phyloP scores from a whole-genome alignment of 2,888 invertebrate genomes.

The Nezara viridula region DNA sequence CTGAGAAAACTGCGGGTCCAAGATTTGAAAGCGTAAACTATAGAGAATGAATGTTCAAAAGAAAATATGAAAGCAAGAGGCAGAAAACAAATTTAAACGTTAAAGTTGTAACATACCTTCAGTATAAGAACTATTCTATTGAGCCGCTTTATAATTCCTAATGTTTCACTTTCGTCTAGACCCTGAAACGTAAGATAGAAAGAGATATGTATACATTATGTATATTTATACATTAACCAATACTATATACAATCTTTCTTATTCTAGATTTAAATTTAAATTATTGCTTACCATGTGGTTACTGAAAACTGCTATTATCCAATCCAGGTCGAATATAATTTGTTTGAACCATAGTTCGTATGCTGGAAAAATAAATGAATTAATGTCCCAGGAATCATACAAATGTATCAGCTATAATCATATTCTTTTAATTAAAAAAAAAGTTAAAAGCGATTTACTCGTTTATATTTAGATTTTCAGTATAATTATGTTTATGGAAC shows the following conservation, averaged over 20 bases:
- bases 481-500: neutral
- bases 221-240: neutral
- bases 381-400: neutral
- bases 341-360: slow-evolving; percentile 99
- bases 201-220: neutral
- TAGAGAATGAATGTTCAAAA: neutral
- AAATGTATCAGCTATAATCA: neutral
- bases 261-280: neutral
- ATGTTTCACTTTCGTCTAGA: slow-evolving; percentile 90
- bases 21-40: too few species aligned
- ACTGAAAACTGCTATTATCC: slow-evolving; percentile 84
- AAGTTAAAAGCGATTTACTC: neutral
- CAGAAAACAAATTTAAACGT: neutral
- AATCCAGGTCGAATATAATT: slow-evolving; percentile 96
- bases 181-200: slow-evolving; percentile 69
- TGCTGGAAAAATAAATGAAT: slow-evolving; percentile 73
- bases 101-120: slow-evolving; percentile 74
- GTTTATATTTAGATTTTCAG: neutral
- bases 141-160: slow-evolving; percentile 92
- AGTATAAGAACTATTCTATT: slow-evolving; percentile 93
- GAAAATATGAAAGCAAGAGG: neutral
- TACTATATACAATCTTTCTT: neutral
- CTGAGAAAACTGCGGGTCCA: too few species aligned
- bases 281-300: slow-evolving; percentile 71
- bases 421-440: neutral